Percentiles rank a stretch among this genome's conserved stretches.
These are phyloP conservation scores for Hybognathus amarus DNA, from an alignment of 2,797 vertebrate species.

Conservation along the genomic window DNA sequence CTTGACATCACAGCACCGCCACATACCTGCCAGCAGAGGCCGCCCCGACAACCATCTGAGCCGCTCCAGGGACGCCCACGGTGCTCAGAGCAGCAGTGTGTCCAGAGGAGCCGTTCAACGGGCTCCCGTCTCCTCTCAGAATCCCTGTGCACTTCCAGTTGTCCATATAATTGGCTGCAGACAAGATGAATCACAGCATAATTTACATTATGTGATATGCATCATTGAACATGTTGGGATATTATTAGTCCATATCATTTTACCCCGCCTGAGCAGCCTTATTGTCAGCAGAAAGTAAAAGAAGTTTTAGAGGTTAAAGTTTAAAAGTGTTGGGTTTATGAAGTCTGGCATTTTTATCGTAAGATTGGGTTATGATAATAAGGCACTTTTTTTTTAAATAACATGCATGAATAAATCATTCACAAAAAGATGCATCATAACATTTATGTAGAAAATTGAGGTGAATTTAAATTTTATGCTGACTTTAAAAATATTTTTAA, in stretches of 20 bases:
- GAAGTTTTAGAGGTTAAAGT: not conserved
- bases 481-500: not conserved
- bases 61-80: constrained; percentile 82
- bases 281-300: too few relatives aligned
- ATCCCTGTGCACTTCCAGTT: constrained; percentile 99
- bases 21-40: constrained; percentile 89
- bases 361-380: not conserved
- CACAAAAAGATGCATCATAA: not conserved
- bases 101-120: constrained; percentile 86
- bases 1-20: constrained; percentile 53
- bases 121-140: constrained; percentile 96
- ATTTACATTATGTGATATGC: not conserved
- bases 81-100: constrained; percentile 88
- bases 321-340: not conserved
- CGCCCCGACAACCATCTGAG: constrained; percentile 89
- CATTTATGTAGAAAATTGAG: not conserved
- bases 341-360: not conserved
- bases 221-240: not conserved
- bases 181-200: constrained; percentile 3
- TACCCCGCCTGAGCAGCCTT: not conserved
- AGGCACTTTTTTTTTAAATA: too few relatives aligned
- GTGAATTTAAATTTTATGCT: not conserved
- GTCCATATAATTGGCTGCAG: constrained; percentile 97
- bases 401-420: not conserved
- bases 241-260: not conserved